Conservation (phyloP, 2,113 vertebrate genomes). For the Cynoglossus semilaevis region DNA sequence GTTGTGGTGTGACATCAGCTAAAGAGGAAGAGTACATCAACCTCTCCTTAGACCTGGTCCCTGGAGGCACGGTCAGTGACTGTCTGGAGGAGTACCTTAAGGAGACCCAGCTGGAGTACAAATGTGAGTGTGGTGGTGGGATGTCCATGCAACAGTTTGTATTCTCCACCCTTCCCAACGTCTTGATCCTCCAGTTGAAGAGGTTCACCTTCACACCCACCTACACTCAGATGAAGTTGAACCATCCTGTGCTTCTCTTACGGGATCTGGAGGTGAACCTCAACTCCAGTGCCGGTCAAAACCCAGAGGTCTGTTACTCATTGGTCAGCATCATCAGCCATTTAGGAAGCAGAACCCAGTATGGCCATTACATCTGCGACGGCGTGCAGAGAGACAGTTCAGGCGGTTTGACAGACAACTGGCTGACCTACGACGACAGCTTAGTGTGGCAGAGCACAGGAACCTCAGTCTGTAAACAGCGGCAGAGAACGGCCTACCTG, state of each 20-base stretch:
- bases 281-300: background rate
- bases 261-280: background rate
- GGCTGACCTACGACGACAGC: background rate
- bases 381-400: background rate
- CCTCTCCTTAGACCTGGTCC: conserved; percentile 4
- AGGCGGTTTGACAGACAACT: background rate
- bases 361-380: background rate
- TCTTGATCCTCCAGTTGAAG: conserved; percentile 12
- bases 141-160: background rate
- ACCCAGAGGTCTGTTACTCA: background rate
- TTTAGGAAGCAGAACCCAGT: background rate
- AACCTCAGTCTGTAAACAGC: background rate
- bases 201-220: background rate
- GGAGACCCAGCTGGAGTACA: background rate
- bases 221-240: background rate
- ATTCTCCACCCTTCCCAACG: background rate
- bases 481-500: background rate
- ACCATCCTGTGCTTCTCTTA: background rate
- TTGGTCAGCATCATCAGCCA: conserved; percentile 8
- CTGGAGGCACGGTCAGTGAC: background rate
- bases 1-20: background rate
- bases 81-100: background rate
- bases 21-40: background rate
- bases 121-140: background rate
- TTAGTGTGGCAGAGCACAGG: background rate